These are phyloP conservation scores for Neoscelio sp. DNA, from an alignment of 2,888 invertebrate species.

Conservation along the genomic window DNA sequence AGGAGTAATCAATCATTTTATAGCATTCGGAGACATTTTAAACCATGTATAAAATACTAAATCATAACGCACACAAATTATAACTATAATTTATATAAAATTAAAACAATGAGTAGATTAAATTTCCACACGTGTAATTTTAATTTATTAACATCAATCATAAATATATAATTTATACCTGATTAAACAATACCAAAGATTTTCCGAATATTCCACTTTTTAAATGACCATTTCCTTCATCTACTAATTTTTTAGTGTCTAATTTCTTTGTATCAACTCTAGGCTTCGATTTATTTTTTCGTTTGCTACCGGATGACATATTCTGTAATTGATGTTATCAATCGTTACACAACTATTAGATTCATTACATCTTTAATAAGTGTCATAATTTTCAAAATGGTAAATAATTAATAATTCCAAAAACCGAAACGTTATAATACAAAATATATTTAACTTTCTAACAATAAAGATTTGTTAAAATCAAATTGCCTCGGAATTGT, in stretches of 20 bases:
- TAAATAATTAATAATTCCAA: no score
- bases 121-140: no score
- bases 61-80: no score
- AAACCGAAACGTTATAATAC: no score
- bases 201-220: slow-evolving; percentile 90
- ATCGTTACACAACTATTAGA: background rate
- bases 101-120: background rate
- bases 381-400: background rate
- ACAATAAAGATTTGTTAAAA: no score
- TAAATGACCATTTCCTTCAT: slow-evolving; percentile 91
- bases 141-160: background rate
- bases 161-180: slow-evolving; percentile 85
- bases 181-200: slow-evolving; percentile 88
- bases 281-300: slow-evolving; percentile 19
- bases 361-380: no score
- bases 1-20: no score
- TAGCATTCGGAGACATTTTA: no score
- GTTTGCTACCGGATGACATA: slow-evolving; percentile 22
- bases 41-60: no score
- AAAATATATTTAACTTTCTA: no score
- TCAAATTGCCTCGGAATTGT: no score
- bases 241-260: slow-evolving; percentile 88
- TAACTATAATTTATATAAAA: background rate
- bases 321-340: background rate
- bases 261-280: slow-evolving; percentile 31